Base-by-base conservation (phyloP, 1,140 invertebrate species). In the Brachionus angularis region DNA sequence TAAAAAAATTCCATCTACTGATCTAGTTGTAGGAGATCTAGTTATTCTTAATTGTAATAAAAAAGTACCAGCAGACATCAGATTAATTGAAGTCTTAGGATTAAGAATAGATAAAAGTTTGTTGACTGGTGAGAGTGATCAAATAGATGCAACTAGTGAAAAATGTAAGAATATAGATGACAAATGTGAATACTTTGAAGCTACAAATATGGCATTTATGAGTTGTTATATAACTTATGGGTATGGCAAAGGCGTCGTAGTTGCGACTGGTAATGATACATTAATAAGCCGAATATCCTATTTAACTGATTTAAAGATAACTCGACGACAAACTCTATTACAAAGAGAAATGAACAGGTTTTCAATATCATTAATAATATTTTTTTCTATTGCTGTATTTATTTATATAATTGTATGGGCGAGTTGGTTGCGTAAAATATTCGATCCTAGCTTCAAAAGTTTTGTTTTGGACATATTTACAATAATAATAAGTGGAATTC, bases 241-340 rank as follows among this genome's bases (percentile, higher is more conserved):
- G n/a, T 89, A 90, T 81, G 96, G 80, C 49, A 76, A 91, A 89
- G 95, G 96, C 50, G 89, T 99, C 74, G 96, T 98, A 5, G 91
- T 98, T 5, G 93, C 90, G 78, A 98, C 93, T 0, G 96, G 93
- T 18, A 89, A 91, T 75, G 89, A 91, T 73, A 96, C 94, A 61
- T 91, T 97, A 81, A 98, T 99, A 84, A 96, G 96, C 5, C 91
- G 96, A 82, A 89, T 99, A 29, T 98, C 98, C 81, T 89, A 91
- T 76, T 93, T 98, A 91, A 98, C 98, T 95, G 53, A 58, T 58
- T 36, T 58, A 21, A 58, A 58, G 39, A 21, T 58, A 58, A 58
- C 34, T 1, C 53, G 29, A 10, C 89, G 96, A 83, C 97, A 98
- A 81, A 98, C 96, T 0, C 96, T 96, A 0, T 83, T 99, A 2